These are phyloP conservation scores for Chrosomus eos DNA, from an alignment of 2,797 vertebrate species.

Conservation along the genomic window DNA sequence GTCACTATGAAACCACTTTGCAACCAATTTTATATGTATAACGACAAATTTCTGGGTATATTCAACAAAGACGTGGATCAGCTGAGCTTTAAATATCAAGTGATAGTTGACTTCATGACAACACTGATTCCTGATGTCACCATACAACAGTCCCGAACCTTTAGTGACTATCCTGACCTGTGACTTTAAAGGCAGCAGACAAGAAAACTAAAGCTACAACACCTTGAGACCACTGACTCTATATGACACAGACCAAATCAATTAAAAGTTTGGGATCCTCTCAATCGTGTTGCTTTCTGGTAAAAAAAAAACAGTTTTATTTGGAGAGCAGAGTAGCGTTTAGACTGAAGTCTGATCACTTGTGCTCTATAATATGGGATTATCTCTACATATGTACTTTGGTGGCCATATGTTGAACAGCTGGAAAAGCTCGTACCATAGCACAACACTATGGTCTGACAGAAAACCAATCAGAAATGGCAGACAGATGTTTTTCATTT, in stretches of 20 bases:
- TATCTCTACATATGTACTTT: conserved; percentile 53
- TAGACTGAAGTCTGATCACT: conserved; percentile 28
- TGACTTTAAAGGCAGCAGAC: neutral
- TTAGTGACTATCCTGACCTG: neutral
- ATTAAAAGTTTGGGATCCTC: neutral
- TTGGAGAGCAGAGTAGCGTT: neutral
- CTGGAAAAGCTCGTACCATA: conserved; percentile 47
- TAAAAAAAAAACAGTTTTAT: neutral
- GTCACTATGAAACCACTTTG: neutral
- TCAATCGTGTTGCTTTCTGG: neutral
- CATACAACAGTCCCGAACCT: neutral
- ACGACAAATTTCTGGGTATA: too few species aligned
- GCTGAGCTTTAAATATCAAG: neutral
- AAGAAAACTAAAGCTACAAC: neutral
- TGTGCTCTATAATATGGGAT: conserved; percentile 46
- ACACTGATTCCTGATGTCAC: neutral
- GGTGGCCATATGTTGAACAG: conserved; percentile 55
- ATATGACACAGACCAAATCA: neutral
- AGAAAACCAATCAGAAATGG: conserved; percentile 59
- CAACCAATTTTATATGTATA: too few species aligned
- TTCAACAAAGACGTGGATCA: neutral
- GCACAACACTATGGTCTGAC: conserved; percentile 50
- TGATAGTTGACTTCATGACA: neutral
- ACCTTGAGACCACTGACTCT: neutral
- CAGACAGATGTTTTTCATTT: conserved; percentile 59